phyloP scores from a whole-genome alignment of 2,797 vertebrate genomes.

The Heterohyrax brucei region DNA sequence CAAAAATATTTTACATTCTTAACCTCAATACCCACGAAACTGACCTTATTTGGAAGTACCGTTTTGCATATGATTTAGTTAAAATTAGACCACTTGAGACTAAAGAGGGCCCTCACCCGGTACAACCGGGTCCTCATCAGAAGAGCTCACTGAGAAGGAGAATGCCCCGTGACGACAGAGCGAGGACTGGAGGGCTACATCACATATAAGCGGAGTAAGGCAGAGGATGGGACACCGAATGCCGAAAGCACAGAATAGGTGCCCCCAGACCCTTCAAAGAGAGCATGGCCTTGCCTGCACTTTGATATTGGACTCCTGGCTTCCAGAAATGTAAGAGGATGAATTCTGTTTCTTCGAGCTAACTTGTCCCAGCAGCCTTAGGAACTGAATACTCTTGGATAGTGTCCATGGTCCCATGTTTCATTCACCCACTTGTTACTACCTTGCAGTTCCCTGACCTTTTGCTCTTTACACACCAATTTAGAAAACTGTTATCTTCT shows the following conservation, averaged over 20 bases:
- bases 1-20: no score
- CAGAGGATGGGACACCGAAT: neutral
- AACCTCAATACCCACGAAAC: no score
- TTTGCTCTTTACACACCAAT: neutral
- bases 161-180: no score
- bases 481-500: neutral
- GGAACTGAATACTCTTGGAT: neutral
- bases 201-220: no score
- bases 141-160: no score
- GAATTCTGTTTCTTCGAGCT: neutral
- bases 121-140: no score
- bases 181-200: no score
- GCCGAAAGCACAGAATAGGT: neutral
- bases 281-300: neutral
- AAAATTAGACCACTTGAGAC: no score
- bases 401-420: accelerated
- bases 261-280: neutral
- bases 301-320: neutral
- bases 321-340: neutral
- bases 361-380: neutral
- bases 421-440: neutral
- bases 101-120: no score
- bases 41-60: no score
- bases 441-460: neutral
- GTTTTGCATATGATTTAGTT: no score